A percentile compares a stretch with the other conserved stretches of the same genome.
Conservation (phyloP, 2,888 invertebrate genomes). For the Venusia cambrica region DNA sequence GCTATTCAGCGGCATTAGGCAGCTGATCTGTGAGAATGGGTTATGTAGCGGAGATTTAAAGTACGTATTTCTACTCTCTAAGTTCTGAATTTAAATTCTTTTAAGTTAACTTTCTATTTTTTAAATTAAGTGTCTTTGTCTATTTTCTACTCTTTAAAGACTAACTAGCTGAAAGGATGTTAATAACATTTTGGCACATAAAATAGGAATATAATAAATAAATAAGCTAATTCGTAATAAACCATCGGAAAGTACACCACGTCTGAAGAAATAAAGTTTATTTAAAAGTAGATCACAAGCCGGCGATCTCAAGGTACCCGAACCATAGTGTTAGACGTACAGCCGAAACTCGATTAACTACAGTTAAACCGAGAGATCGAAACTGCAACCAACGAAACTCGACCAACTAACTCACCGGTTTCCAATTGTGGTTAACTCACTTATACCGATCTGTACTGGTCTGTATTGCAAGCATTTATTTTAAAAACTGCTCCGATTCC, state of each 20-base stretch:
- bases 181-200: too few relatives aligned
- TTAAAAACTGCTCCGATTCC: constrained; percentile 30
- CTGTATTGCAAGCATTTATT: constrained; percentile 40
- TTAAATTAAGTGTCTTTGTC: too few relatives aligned
- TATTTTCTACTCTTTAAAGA: too few relatives aligned
- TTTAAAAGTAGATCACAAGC: too few relatives aligned
- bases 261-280: too few relatives aligned
- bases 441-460: constrained; percentile 41
- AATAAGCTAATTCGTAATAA: too few relatives aligned
- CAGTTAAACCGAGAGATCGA: constrained; percentile 36
- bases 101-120: too few relatives aligned
- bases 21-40: constrained; percentile 2
- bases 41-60: constrained; percentile 1
- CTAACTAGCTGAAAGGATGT: too few relatives aligned
- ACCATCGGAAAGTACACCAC: constrained; percentile 2
- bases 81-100: too few relatives aligned
- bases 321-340: constrained; percentile 27
- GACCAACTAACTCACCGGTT: constrained; percentile 29
- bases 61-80: too few relatives aligned
- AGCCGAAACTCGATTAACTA: constrained; percentile 41
- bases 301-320: too few relatives aligned
- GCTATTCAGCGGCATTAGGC: background rate
- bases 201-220: too few relatives aligned
- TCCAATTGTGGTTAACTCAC: constrained; percentile 43
- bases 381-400: constrained; percentile 19